Percentiles rank a stretch among this genome's conserved stretches.
Conservation (phyloP, 2,113 vertebrate species). For the Ptilonorhynchus violaceus region DNA sequence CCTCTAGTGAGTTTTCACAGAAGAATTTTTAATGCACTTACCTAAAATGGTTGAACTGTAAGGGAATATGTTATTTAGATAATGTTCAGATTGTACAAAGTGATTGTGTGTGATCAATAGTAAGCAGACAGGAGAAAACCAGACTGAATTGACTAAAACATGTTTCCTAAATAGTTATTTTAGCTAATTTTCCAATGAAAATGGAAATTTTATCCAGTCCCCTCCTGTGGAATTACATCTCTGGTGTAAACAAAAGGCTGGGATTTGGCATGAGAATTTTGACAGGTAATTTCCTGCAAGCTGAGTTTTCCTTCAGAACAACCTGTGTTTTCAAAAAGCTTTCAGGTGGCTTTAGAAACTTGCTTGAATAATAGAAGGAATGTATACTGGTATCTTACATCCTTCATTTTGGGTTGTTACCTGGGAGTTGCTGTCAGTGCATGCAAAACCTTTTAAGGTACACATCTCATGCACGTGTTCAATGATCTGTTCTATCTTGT, state of each 20-base stretch:
- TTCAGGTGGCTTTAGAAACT: background rate
- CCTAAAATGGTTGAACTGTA: background rate
- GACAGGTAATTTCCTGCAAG: background rate
- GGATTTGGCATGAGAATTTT: background rate
- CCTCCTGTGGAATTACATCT: background rate
- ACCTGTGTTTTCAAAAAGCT: background rate
- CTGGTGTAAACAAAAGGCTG: background rate
- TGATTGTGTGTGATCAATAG: background rate
- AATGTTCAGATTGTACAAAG: background rate
- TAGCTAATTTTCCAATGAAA: background rate
- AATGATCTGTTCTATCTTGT: background rate
- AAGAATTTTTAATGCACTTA: background rate
- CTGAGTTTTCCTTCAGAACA: background rate
- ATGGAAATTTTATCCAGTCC: background rate
- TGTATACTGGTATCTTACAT: background rate
- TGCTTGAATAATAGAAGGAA: background rate
- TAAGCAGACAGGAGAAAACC: background rate
- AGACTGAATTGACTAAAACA: background rate
- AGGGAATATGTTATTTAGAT: background rate
- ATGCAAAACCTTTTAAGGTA: background rate
- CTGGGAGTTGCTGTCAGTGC: background rate
- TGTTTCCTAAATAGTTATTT: background rate
- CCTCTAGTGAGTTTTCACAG: background rate
- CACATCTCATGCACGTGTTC: background rate
- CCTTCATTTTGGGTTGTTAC: background rate